Evolutionary conservation across 2,888 invertebrate species (phyloP), one percentile per base, ranked within the genome.

Genomic region (Morpho helenor): DNA sequence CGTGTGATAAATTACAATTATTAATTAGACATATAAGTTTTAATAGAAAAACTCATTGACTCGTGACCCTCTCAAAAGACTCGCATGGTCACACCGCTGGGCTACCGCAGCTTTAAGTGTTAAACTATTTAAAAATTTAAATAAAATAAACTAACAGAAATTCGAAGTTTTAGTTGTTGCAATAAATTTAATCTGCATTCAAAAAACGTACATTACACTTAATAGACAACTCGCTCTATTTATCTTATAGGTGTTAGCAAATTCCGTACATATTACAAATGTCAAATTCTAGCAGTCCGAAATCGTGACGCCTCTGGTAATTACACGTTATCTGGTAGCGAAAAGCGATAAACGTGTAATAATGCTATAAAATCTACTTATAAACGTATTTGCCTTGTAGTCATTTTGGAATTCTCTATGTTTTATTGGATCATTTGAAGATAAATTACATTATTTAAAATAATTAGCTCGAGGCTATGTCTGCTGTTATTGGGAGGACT

Each of bases 221-320:
- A 31, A 31, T 3, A 31, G 31, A 31, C 31, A 31, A 5, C 31
- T 52, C 39, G 40, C 45, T 53, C 16, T 46, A 53, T 53, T 46
- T 46, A 46, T 53, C 46, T 53, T 53, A 23, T 23, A 54, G 48
- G 47, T 42, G 31, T 47, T 54, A 54, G 41, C 47, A 48, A 22
- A 47, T 40, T 54, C 48, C 54, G 23, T 6, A 41, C 42, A 44
- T 42, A 31, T 41, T 46, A 53, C 59, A 59, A 61, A 59, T 59
- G 42, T 62, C 53, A 62, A 54, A 42, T n/a, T 49, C 43, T 50
- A 50, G 51, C 49, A 51, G 50, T 50, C 50, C 51, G 53, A 59
- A 61, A 56, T 62, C 62, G 59, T 59, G 59, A 59, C 56, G 59
- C 59, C 51, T 59, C 46, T 41, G 47, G 47, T 58, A 53, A 51